Base-by-base conservation (phyloP, 2,113 vertebrate genomes). In the Tachycineta bicolor region DNA sequence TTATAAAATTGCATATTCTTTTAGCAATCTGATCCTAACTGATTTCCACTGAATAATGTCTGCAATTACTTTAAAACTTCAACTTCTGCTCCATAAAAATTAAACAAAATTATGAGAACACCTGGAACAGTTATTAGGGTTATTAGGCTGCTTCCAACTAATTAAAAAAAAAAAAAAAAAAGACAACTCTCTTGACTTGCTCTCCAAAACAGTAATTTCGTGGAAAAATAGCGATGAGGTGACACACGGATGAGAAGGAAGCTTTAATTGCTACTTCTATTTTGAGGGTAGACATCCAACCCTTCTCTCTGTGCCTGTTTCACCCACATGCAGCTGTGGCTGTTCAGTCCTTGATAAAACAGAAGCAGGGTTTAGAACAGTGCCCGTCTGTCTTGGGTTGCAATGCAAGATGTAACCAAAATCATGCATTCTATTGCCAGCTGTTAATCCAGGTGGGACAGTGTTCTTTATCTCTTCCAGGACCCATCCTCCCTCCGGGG, bases 311-410 rank as follows among this genome's bases (percentile, higher is more conserved):
- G 13, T 39, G 43, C 4, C 0, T 19, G 19, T 28, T 58, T 44
- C 39, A 46, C 4, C 11, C 17, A 14, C 0, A 0, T 41, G 19
- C 33, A 65, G 4, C 49, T 4, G 2, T 4, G 15, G 18, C 21
- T 55, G 7, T 7, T 55, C 43, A 52, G 34, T 20, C 26, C 14
- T 41, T 9, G 8, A 28, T 11, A 8, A 64, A 56, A 76, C 23
- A 78, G 22, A 49, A 23, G 4, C 2, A 6, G 12, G 2, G 0
- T 21, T 62, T 53, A 17, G 12, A 68, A 1, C 5, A 0, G 6
- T 3, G 4, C 22, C 49, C n/a, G 10, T 33, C 31, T n/a, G 56
- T 26, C 24, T 60, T 60, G 4, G 58, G 24, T 8, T 37, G 15
- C 15, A 37, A 18, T 37, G 23, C n/a, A 60, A 8, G 11, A 37